phyloP scores from a whole-genome alignment of 1,140 invertebrate species.

The Copidosoma floridanum region DNA sequence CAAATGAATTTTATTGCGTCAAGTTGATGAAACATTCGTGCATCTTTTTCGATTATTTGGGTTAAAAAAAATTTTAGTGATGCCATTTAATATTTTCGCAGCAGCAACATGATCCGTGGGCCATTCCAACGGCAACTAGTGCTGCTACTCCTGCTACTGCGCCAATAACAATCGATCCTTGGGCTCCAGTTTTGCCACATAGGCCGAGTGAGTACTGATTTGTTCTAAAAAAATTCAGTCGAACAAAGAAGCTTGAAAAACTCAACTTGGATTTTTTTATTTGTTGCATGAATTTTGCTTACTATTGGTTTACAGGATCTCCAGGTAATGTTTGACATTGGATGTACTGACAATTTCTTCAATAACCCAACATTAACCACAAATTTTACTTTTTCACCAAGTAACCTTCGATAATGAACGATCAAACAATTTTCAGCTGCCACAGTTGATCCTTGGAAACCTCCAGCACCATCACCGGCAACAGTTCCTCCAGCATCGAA shows the following conservation, averaged over 20 bases:
- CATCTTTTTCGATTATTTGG: neutral
- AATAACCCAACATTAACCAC: constrained; percentile 7
- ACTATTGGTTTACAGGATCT: constrained; percentile 34
- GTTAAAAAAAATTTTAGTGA: neutral
- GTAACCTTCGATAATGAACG: too few relatives aligned
- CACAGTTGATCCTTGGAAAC: constrained; percentile 62
- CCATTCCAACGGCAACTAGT: constrained; percentile 45
- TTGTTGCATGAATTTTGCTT: constrained; percentile 27
- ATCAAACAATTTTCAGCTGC: constrained; percentile 42
- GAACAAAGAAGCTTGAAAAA: neutral
- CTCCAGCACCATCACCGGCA: constrained; percentile 42
- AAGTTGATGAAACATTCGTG: neutral
- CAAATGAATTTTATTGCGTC: too few relatives aligned
- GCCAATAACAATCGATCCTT: constrained; percentile 56
- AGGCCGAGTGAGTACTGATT: constrained; percentile 39
- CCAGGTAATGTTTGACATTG: constrained; percentile 28
- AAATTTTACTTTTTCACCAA: too few relatives aligned
- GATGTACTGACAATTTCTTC: neutral
- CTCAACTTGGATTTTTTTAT: constrained; percentile 25
- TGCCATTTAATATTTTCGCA: constrained; percentile 27
- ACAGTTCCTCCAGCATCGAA: constrained; percentile 32
- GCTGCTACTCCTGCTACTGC: constrained; percentile 30
- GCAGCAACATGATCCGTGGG: constrained; percentile 61
- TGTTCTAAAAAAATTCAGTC: too few relatives aligned
- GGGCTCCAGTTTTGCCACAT: constrained; percentile 57